These are phyloP conservation scores for Desmodus rotundus DNA, from an alignment of 2,113 vertebrate genomes.

Conservation along the genomic window DNA sequence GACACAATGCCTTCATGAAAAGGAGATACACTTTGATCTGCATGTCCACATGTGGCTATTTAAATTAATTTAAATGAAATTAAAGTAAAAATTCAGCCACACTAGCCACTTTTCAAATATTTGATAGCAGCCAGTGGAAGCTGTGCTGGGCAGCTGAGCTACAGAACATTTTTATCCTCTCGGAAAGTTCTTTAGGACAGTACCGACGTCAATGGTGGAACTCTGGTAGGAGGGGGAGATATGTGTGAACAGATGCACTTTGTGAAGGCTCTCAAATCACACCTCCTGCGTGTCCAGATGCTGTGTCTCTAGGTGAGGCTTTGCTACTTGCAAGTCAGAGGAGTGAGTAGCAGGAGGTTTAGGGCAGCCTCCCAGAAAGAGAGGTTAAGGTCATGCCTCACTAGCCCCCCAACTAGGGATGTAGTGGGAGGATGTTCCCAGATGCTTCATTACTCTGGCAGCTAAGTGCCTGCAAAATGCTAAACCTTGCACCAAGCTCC, in stretches of 20 bases:
- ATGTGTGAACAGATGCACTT: background rate
- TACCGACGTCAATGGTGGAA: background rate
- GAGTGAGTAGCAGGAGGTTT: background rate
- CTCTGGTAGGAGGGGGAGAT: background rate
- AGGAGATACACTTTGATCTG: conserved; percentile 14
- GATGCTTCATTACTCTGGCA: background rate
- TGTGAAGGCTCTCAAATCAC: background rate
- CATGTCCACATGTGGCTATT: background rate
- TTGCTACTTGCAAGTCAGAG: background rate
- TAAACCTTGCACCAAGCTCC: background rate
- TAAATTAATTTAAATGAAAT: conserved; percentile 45
- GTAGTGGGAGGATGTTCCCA: background rate
- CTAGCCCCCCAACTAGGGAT: background rate
- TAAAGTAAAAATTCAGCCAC: conserved; percentile 1
- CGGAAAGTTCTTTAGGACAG: background rate
- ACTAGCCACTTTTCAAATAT: background rate
- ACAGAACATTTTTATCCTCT: background rate
- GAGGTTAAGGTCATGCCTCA: background rate
- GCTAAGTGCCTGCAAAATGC: background rate
- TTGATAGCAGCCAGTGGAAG: background rate
- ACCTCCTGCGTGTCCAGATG: background rate
- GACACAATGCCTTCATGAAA: conserved; percentile 8
- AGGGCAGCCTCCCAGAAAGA: background rate
- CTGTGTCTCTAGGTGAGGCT: background rate
- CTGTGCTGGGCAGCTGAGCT: background rate